Evolutionary conservation across 2,888 invertebrate genomes (phyloP).

Genomic region (Geophilus truncorum): DNA sequence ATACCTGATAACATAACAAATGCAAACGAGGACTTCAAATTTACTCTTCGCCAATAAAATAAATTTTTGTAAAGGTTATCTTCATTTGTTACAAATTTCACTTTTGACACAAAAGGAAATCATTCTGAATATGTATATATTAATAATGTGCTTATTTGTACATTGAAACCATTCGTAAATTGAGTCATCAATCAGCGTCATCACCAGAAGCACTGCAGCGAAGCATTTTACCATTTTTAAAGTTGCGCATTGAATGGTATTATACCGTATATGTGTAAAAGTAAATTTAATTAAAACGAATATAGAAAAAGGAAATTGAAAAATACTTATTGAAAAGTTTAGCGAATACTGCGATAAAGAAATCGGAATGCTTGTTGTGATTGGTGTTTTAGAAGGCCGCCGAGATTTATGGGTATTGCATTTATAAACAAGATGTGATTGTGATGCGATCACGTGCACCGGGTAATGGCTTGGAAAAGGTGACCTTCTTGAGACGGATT

Average conservation of each 20-base stretch:
- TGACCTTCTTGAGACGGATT: slow-evolving; percentile 11
- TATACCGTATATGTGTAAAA: too few species aligned
- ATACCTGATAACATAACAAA: too few species aligned
- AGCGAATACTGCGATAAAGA: neutral
- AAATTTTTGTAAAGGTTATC: neutral
- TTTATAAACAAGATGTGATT: slow-evolving; percentile 5
- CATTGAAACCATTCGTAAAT: neutral
- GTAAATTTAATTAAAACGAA: neutral
- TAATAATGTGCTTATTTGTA: neutral
- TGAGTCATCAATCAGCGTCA: slow-evolving; percentile 1
- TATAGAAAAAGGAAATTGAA: neutral
- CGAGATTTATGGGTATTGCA: neutral
- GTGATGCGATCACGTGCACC: slow-evolving; percentile 9
- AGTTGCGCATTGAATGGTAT: neutral
- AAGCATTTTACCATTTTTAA: neutral
- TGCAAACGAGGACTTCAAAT: neutral
- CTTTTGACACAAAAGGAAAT: neutral
- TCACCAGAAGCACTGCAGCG: neutral
- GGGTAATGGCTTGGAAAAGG: slow-evolving; percentile 3
- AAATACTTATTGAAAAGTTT: neutral
- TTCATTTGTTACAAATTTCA: neutral
- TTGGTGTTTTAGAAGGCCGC: neutral
- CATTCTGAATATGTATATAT: neutral
- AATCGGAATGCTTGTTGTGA: neutral
- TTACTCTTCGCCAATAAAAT: neutral